Evolutionary conservation across 2,888 invertebrate species (phyloP), one percentile per base, ranked within the genome.

Genomic region (Xanthorhoe designata): DNA sequence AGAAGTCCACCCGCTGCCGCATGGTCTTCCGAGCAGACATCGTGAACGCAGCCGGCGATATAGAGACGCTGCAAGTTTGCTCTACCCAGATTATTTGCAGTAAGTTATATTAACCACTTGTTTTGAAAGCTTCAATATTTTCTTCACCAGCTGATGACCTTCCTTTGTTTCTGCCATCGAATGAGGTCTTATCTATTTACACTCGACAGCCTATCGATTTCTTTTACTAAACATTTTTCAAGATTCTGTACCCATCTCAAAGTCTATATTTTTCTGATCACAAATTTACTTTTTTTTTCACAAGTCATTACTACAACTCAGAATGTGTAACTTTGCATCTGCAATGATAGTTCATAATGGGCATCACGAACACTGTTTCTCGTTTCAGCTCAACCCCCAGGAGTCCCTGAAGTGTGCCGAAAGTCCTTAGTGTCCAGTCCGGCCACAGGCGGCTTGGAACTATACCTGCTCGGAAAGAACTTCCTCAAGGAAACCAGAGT

Each of bases 11-110:
- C 0, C 95, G 97, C 64, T 99, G 99, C 83, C 96, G 99, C 57
- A 97, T 99, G 97, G 97, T 98, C 56, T 99, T 99, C 92, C 95
- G 99, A 68, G 97, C 98, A 0, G 96, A 96, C 75, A 94, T 99
- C 78, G 94, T 96, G 38, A 96, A 96, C 82, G 95, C 96, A 9
- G 96, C 97, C 82, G 98, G 98, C 3, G 95, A 94, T 42, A 93
- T 94, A 56, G 98, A 98, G 91, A 97, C 97, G 2, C 89, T 98
- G 69, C 98, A 98, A 94, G 96, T 97, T 74, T 97, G 97, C 88
- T 98, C 98, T 64, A 97, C 97, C 78, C 97, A 97, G 68, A 98
- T 98, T 77, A 97, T 98, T 75, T 98, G 98, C 95, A 98, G 98
- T 98, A 89, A 96, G 97, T 96, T 51, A 66, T 24, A 24, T 24